Base-by-base conservation (phyloP, 2,113 vertebrate genomes). In the Malurus elegans region DNA sequence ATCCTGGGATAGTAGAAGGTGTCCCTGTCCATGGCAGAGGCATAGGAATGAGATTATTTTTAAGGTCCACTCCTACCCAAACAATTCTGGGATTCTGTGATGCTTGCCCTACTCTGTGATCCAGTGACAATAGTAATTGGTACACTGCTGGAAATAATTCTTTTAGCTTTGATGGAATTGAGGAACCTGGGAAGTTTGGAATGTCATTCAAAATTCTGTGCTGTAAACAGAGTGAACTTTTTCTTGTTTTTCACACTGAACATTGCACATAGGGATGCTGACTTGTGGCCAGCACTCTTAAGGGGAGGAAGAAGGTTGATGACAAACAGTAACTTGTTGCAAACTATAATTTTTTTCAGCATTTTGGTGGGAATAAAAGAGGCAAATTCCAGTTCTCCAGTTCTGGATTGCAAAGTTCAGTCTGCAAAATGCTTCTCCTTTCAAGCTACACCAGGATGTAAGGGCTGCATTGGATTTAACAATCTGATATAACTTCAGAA, bases 1-100 rank as follows among this genome's bases (percentile, higher is more conserved):
- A 51, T 0, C 5, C 32, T 53, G 60, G 16, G 1, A 4, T 3
- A 14, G 8, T 14, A 19, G 38, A 38, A 38, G 15, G 3, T 66
- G 28, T 51, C 45, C 23, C 45, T 45, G 53, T 2, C 36, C 32
- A 17, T 44, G 36, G 6, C 15, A 66, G 12, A 0, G 9, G 0
- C 38, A 0, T 1, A 38, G 28, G 45, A 74, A 81, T 6, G 13
- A 25, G 12, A 25, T 29, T 38, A 3, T 9, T 19, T 74, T 67
- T 38, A 3, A 58, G 4, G 21, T 16, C 14, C 12, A 17, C 72
- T 72, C 25, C 42, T 64, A 32, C 26, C 3, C 42, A 71, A 79
- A 48, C 12, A 9, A 24, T 28, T 21, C 50, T 50, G 31, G 14
- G 18, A 42, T 25, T 72, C 38, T 56, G 57, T 48, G 50, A 8